A percentile compares a stretch with the other conserved stretches of the same genome.
Evolutionary conservation across 1,140 invertebrate genomes (phyloP).

Genomic region (Goniozus legneri): DNA sequence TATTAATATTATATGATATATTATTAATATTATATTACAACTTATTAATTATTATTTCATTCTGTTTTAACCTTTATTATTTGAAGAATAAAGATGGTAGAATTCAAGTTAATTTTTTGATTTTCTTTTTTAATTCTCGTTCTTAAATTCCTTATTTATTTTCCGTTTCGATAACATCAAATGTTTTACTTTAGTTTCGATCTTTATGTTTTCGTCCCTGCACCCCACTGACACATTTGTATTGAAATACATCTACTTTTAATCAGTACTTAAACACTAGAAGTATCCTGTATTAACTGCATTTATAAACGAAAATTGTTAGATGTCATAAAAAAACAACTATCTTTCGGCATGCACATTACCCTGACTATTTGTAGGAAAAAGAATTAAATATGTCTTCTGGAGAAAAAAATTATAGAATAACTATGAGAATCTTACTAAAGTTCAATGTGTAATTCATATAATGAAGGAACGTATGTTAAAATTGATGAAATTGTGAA

Average conservation of each 20-base stretch:
- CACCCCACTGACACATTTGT: too few relatives aligned
- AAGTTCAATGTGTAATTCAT: conserved; percentile 43
- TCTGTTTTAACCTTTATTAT: conserved; percentile 51
- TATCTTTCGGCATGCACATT: background rate
- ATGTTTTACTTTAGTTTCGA: background rate
- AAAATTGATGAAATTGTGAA: background rate
- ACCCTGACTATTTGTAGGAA: background rate
- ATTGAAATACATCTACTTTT: background rate
- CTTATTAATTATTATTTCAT: conserved; percentile 42
- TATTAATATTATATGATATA: conserved; percentile 24
- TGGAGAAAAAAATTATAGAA: conserved; percentile 16
- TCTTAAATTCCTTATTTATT: background rate
- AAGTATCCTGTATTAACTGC: background rate
- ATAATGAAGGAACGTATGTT: conserved; percentile 21
- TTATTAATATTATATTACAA: conserved; percentile 25
- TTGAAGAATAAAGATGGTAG: conserved; percentile 48
- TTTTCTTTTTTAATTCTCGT: conserved; percentile 28
- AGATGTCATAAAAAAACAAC: background rate
- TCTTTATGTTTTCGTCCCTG: conserved; percentile 23
- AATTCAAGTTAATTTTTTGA: conserved; percentile 39
- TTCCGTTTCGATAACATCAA: conserved; percentile 4
- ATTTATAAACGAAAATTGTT: background rate
- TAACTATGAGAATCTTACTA: conserved; percentile 22
- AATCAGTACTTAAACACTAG: background rate
- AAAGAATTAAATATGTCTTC: conserved; percentile 11